A percentile compares a stretch with the other conserved stretches of the same genome.
phyloP scores from a whole-genome alignment of 2,888 invertebrate genomes.

The Cryptocheilus praepositus region DNA sequence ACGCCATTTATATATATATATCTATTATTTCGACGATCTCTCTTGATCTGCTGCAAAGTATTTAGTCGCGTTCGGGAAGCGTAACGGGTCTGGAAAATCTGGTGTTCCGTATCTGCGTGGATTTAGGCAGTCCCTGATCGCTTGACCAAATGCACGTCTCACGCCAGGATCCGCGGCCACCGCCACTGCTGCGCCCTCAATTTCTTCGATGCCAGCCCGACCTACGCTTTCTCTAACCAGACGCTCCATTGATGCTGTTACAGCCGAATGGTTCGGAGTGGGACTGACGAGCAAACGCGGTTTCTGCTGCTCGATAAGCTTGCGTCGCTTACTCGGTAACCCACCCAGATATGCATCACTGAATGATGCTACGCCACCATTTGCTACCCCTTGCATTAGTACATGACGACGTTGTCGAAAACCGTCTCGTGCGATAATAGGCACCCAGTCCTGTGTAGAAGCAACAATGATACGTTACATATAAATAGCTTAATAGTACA shows the following conservation, averaged over 20 bases:
- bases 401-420: constrained; percentile 82
- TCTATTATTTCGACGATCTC: constrained; percentile 59
- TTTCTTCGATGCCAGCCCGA: constrained; percentile 68
- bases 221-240: constrained; percentile 67
- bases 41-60: constrained; percentile 70
- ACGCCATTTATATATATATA: constrained; percentile 5
- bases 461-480: constrained; percentile 23
- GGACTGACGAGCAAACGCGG: constrained; percentile 68
- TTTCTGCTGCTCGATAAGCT: constrained; percentile 80
- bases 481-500: background rate
- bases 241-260: constrained; percentile 70
- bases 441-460: constrained; percentile 85
- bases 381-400: constrained; percentile 56
- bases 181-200: constrained; percentile 68
- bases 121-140: constrained; percentile 69
- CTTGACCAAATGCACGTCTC: constrained; percentile 70
- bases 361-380: constrained; percentile 77
- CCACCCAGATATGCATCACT: constrained; percentile 94
- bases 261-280: constrained; percentile 61
- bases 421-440: constrained; percentile 89
- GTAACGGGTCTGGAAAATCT: constrained; percentile 72
- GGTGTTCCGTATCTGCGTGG: constrained; percentile 65
- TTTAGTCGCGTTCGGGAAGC: constrained; percentile 75
- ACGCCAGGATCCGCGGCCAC: constrained; percentile 69
- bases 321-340: constrained; percentile 92